A percentile compares a stretch with the other conserved stretches of the same genome.
Conservation (phyloP, 2,113 vertebrate genomes). For the Puffinus mauretanicus region DNA sequence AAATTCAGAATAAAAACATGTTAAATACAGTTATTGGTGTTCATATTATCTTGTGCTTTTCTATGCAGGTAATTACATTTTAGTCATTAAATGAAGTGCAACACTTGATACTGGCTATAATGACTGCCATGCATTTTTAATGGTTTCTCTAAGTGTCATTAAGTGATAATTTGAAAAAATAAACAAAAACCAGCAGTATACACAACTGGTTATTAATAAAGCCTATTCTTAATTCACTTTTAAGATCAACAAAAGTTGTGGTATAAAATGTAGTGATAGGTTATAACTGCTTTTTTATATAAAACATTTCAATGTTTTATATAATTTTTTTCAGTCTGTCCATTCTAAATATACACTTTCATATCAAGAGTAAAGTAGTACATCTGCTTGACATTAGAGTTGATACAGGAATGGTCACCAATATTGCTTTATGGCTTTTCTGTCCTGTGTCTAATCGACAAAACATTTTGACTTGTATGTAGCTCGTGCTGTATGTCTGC, state of each 20-base stretch:
- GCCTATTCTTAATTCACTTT: neutral
- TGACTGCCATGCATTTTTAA: conserved; percentile 48
- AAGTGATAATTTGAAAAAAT: conserved; percentile 42
- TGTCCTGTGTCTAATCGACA: neutral
- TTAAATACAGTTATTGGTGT: neutral
- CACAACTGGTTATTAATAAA: conserved; percentile 19
- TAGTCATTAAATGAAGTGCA: conserved; percentile 54
- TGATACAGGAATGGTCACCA: neutral
- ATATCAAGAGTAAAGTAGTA: neutral
- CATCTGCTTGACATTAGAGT: neutral
- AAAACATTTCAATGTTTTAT: neutral
- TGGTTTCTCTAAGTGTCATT: conserved; percentile 39
- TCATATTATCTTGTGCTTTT: conserved; percentile 36
- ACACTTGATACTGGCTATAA: conserved; percentile 43
- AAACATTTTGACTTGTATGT: neutral
- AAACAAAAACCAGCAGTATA: conserved; percentile 1
- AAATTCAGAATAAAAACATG: neutral
- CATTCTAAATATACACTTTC: neutral
- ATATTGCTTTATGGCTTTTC: neutral
- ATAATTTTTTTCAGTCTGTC: neutral
- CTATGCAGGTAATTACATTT: conserved; percentile 57
- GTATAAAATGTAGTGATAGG: neutral
- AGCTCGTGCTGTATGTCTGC: neutral
- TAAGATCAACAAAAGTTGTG: neutral
- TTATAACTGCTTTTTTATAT: neutral